Conservation (phyloP, 2,888 invertebrate species). For the Liodrosophila aerea region DNA sequence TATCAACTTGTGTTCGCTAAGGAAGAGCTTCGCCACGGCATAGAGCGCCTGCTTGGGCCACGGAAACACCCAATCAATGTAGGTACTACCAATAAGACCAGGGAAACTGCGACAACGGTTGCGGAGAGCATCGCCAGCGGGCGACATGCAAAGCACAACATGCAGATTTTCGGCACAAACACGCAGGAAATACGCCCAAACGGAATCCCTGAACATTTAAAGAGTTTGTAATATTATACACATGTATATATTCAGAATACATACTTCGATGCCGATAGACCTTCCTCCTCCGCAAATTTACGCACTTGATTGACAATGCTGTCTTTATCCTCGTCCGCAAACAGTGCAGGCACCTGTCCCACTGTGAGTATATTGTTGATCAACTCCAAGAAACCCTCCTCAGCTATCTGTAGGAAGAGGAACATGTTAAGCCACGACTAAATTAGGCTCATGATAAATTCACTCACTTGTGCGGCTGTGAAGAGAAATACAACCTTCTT, state of each 20-base stretch:
- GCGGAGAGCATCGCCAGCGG: slow-evolving; percentile 90
- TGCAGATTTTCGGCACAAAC: slow-evolving; percentile 92
- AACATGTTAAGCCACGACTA: not conserved
- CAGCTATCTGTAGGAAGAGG: slow-evolving; percentile 84
- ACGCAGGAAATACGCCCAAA: slow-evolving; percentile 92
- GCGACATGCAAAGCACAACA: slow-evolving; percentile 95
- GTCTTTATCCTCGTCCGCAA: slow-evolving; percentile 94
- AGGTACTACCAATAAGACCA: slow-evolving; percentile 94
- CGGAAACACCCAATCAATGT: slow-evolving; percentile 96
- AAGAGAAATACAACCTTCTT: slow-evolving; percentile 92
- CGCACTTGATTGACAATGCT: slow-evolving; percentile 88
- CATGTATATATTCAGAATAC: not conserved
- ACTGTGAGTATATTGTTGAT: slow-evolving; percentile 96
- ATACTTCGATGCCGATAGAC: slow-evolving; percentile 88
- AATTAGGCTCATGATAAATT: slow-evolving; percentile 20
- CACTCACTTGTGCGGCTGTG: slow-evolving; percentile 88
- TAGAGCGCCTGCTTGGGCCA: slow-evolving; percentile 95
- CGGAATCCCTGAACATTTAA: slow-evolving; percentile 89
- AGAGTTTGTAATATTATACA: too few species aligned
- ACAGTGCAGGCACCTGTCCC: slow-evolving; percentile 93
- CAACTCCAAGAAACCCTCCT: slow-evolving; percentile 93
- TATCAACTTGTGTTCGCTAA: slow-evolving; percentile 87
- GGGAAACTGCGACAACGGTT: slow-evolving; percentile 95
- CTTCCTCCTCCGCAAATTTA: slow-evolving; percentile 87
- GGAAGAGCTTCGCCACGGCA: slow-evolving; percentile 92